Evolutionary conservation across 1,140 invertebrate genomes (phyloP), one percentile per base, ranked within the genome.

Genomic region (Lepidurus arcticus): DNA sequence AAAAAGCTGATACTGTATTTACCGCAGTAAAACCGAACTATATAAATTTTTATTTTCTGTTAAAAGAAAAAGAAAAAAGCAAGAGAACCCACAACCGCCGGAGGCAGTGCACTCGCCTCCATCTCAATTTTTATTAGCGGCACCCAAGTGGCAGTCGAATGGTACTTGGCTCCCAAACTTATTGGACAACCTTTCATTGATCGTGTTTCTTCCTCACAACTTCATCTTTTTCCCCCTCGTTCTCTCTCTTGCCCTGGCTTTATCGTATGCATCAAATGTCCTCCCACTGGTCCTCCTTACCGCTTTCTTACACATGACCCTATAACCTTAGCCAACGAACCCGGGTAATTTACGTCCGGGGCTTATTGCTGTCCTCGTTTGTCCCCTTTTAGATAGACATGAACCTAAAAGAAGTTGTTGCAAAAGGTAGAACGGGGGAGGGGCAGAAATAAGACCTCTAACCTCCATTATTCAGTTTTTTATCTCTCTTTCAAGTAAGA

Each of bases 161-260:
- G 45, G 45, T 6, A 47, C 45, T 47, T 47, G 53, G 8, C 53
- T 21, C 53, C 53, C n/a, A 13, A 65, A 65, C 16, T 65, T 65
- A 65, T 65, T 65, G 53, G 53, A 16, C 53, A 65, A 65, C 53
- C 53, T 65, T 65, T 65, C 53, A 65, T 65, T 65, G 53, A 65
- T 65, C 53, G 16, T 21, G 45, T 65, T 34, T 34, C 34, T 34
- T 34, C 34, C 34, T 34, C 34, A 34, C 34, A 34, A 34, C 53
- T 65, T 65, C 13, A 65, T 65, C n/a, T 65, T 65, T 16, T 10
- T 16, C 45, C 8, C 45, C 16, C 45, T 47, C 45, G 10, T 10
- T 11, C 10, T 16, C 45, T 65, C 34, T 34, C 34, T 34, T 9
- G 13, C 13, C 53, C 13, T 65, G 53, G 34, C 34, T 34, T 21